These are phyloP conservation scores for Aspiorhynchus laticeps DNA, from an alignment of 2,113 vertebrate genomes.

Conservation along the genomic window DNA sequence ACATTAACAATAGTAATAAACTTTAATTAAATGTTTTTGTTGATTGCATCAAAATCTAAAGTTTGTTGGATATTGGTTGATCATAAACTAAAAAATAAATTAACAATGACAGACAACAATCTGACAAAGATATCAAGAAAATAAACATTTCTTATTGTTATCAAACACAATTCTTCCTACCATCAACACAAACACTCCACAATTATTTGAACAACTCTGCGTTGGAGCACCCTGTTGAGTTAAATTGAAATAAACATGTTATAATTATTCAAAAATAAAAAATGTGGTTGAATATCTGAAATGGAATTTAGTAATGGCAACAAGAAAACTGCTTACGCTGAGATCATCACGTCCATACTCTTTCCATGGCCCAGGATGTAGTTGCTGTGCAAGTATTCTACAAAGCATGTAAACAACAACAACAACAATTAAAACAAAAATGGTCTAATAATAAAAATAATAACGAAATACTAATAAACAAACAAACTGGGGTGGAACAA, in stretches of 20 bases:
- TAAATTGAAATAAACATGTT: slow-evolving; percentile 4
- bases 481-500: no score
- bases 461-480: no score
- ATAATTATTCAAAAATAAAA: background rate
- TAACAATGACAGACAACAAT: background rate
- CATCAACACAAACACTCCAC: slow-evolving; percentile 14
- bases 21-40: background rate
- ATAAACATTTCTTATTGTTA: background rate
- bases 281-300: background rate
- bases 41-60: background rate
- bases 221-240: background rate
- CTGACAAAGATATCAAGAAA: background rate
- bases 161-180: background rate
- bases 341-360: background rate
- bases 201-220: background rate
- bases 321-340: background rate
- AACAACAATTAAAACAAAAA: no score
- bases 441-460: no score
- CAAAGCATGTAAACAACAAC: background rate
- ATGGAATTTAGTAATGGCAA: background rate
- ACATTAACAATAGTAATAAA: background rate
- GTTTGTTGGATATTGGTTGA: background rate
- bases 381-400: background rate
- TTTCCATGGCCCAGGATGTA: background rate
- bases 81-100: background rate